Percentiles rank a stretch among this genome's conserved stretches.
Conservation (phyloP, 2,797 vertebrate species). For the Coranthus polyacanthus region DNA sequence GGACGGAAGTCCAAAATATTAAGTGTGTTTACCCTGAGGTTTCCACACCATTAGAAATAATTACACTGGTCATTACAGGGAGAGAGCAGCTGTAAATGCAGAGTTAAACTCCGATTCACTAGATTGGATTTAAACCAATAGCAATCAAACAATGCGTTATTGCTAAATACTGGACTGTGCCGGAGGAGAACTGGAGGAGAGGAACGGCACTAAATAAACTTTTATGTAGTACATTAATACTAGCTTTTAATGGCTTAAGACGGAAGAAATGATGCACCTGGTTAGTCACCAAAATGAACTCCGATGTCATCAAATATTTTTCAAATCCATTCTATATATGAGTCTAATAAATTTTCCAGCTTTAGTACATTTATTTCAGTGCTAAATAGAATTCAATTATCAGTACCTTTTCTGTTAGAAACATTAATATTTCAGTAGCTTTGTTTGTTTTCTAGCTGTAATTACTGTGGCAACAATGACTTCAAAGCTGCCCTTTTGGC, state of each 20-base stretch:
- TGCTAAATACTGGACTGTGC: conserved; percentile 12
- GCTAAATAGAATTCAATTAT: not conserved
- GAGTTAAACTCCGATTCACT: conserved; percentile 48
- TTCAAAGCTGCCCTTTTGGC: not conserved
- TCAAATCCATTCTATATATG: not conserved
- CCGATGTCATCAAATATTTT: not conserved
- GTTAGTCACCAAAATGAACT: not conserved
- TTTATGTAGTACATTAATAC: conserved; percentile 2
- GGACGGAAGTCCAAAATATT: conserved; percentile 45
- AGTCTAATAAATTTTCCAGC: not conserved
- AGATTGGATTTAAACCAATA: conserved; percentile 55
- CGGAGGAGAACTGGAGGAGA: conserved; percentile 1
- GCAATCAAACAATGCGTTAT: conserved; percentile 43
- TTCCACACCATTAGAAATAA: conserved; percentile 73
- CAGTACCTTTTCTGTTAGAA: not conserved
- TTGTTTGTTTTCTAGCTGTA: not conserved
- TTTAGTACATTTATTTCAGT: not conserved
- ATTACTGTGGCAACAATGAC: not conserved
- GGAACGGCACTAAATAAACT: not conserved
- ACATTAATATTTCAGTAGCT: not conserved
- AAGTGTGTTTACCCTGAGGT: conserved; percentile 58
- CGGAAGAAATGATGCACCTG: not conserved
- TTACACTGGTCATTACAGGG: conserved; percentile 55
- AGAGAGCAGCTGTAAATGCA: conserved; percentile 40
- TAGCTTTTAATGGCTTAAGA: conserved; percentile 9